phyloP scores from a whole-genome alignment of 2,797 vertebrate species.

The Propithecus deckenii region DNA sequence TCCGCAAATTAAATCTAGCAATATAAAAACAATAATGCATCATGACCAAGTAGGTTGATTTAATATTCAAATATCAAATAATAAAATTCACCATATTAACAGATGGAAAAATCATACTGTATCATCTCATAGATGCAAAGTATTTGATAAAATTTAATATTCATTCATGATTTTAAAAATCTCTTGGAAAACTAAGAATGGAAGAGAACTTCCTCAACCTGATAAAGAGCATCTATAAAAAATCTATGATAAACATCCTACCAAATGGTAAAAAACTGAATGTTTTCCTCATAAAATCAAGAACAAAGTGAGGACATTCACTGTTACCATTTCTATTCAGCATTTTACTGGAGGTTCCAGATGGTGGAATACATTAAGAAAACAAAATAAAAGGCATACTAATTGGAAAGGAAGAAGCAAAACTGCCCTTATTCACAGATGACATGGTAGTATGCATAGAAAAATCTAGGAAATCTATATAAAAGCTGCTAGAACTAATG shows the following conservation, averaged over 20 bases:
- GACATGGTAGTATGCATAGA: background rate
- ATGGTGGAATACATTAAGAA: background rate
- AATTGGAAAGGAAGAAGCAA: background rate
- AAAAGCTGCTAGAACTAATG: background rate
- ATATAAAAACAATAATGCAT: background rate
- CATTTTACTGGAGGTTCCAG: background rate
- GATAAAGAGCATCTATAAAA: background rate
- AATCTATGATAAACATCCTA: background rate
- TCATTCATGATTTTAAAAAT: background rate
- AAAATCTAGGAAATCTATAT: background rate
- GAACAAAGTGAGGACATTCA: background rate
- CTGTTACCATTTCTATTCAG: background rate
- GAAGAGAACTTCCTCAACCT: background rate
- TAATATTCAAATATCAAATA: background rate
- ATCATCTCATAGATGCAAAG: background rate
- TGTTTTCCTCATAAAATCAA: background rate
- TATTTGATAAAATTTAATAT: background rate
- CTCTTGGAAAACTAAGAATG: background rate
- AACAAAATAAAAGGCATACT: background rate
- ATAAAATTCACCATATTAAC: background rate
- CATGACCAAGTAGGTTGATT: background rate
- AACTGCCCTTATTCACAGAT: background rate
- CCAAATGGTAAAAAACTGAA: background rate
- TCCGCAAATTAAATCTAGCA: background rate
- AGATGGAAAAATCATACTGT: background rate